phyloP scores from a whole-genome alignment of 2,797 vertebrate species.

The Caiman crocodilus region DNA sequence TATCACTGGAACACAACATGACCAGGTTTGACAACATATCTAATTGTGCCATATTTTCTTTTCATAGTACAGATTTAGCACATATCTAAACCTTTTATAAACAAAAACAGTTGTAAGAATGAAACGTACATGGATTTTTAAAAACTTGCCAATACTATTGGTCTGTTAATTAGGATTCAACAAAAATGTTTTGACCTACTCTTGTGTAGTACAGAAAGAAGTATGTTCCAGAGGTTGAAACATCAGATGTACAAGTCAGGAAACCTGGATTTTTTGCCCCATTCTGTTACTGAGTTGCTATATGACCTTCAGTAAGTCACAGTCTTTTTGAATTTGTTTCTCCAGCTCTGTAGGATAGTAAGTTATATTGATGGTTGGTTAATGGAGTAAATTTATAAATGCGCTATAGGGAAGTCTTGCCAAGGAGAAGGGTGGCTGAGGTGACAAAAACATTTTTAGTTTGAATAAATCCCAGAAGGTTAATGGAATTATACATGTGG shows the following conservation, averaged over 20 bases:
- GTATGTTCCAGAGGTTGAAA: neutral
- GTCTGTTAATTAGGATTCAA: neutral
- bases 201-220: neutral
- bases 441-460: too few relatives aligned
- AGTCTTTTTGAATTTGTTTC: neutral
- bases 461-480: neutral
- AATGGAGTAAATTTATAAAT: neutral
- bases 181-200: neutral
- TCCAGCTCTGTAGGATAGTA: neutral
- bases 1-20: neutral
- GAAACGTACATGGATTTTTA: neutral
- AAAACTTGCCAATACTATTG: neutral
- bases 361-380: too few relatives aligned
- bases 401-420: neutral
- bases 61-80: neutral
- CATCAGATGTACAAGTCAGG: neutral
- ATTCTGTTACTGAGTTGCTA: neutral
- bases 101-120: neutral
- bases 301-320: neutral
- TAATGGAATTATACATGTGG: neutral
- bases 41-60: neutral
- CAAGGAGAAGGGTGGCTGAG: neutral
- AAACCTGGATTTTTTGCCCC: neutral
- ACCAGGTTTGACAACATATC: neutral
- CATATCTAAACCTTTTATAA: neutral